These are phyloP conservation scores for Lasioglossum figueresi DNA, from an alignment of 2,888 invertebrate species.

Conservation along the genomic window DNA sequence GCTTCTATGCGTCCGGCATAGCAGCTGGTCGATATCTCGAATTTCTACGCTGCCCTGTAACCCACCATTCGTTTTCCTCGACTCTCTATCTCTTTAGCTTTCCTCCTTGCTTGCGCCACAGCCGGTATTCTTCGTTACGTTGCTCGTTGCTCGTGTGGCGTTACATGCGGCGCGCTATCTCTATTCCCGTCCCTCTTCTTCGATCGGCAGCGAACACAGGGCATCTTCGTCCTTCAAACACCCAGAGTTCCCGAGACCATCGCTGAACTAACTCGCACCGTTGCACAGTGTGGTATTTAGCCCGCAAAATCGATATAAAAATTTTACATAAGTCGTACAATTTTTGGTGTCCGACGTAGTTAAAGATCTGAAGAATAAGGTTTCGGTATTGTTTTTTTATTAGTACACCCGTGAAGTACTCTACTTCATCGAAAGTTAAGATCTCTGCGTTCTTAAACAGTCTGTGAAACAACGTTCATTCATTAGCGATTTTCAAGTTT, in stretches of 20 bases:
- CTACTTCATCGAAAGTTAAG: too few species aligned
- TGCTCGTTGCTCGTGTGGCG: background rate
- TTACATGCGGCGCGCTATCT: background rate
- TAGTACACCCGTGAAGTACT: too few species aligned
- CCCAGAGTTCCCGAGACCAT: too few species aligned
- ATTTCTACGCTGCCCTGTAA: conserved; percentile 11
- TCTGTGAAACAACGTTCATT: too few species aligned
- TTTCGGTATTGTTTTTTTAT: too few species aligned
- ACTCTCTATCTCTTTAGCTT: background rate
- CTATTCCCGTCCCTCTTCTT: background rate
- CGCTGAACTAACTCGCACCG: background rate
- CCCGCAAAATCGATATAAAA: too few species aligned
- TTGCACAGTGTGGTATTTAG: too few species aligned
- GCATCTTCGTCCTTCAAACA: background rate
- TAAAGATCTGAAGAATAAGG: too few species aligned
- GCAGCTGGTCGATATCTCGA: conserved; percentile 52
- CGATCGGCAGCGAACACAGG: background rate
- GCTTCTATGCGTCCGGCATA: conserved; percentile 33
- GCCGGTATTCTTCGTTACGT: background rate
- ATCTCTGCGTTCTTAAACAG: too few species aligned
- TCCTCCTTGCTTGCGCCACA: background rate
- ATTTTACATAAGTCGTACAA: too few species aligned
- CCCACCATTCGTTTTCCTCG: background rate
- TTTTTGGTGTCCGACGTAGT: too few species aligned
- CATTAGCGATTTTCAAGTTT: too few species aligned